Base-by-base conservation (phyloP, 2,113 vertebrate species). In the Dasyurus viverrinus region DNA sequence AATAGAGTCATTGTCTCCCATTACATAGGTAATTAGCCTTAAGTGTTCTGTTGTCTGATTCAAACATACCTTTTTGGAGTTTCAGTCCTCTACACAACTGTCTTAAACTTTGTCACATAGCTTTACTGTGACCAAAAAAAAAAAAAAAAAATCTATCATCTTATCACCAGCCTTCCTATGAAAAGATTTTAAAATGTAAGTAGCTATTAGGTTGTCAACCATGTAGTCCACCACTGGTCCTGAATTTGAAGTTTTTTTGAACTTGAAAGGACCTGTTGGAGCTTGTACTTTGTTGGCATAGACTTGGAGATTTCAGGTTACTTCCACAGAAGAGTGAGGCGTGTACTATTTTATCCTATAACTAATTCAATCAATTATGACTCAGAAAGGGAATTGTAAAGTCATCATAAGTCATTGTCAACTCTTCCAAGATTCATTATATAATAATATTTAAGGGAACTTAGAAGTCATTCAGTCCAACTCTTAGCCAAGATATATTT, bases 311-410 rank as follows among this genome's bases (percentile, higher is more conserved):
- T 11, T 68, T 30, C 30, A 68, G 60, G 30, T 16, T 68, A 36
- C 30, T 14, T 68, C 60, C 27, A 98, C 94, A 97, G 96, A 96
- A 52, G 48, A 89, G 36, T 96, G 96, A 96, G 16, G 91, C 95
- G 91, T 95, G 14, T 95, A 30, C 12, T 36, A 96, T 53, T 92
- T 97, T 97, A 92, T 91, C 95, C 96, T 97, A 91, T 95, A 97
- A 97, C 96, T 96, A 95, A 94, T 94, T 89, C 94, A 92, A 97
- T 96, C 92, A 93, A 96, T 97, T 96, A 97, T 97, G 97, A 98
- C 96, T 98, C 98, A 97, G 95, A 96, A 96, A 95, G 57, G 55
- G 42, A 53, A 92, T 1, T 92, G 93, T 89, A 97, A 96, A 95
- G n/a, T 84, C n/a, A 5, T 76, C n/a, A 12, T 76, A 76, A 76